Percentiles rank a stretch among this genome's conserved stretches.
Conservation (phyloP, 2,113 vertebrate species). For the Hydrochoerus hydrochaeris region DNA sequence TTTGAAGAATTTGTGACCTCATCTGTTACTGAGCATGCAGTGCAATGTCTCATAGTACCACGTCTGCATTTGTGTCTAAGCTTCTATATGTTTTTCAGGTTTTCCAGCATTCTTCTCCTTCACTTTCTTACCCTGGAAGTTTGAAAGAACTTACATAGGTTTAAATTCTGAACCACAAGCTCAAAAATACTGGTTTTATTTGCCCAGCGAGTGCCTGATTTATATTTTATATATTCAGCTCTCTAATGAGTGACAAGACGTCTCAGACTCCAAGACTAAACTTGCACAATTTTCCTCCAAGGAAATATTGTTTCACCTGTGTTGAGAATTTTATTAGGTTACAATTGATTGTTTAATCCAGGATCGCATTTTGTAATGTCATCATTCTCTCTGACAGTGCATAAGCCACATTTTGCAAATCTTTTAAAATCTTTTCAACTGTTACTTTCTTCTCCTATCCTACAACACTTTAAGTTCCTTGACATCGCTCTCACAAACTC, state of each 20-base stretch:
- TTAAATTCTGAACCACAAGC: not conserved
- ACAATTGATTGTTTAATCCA: not conserved
- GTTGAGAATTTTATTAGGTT: not conserved
- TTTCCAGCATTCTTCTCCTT: not conserved
- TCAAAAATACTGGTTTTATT: not conserved
- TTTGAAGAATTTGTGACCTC: not conserved
- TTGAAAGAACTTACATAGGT: not conserved
- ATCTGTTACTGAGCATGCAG: not conserved
- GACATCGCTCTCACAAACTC: not conserved
- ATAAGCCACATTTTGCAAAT: not conserved
- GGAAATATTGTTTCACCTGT: not conserved
- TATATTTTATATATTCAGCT: not conserved
- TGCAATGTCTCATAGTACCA: not conserved
- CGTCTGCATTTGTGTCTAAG: not conserved
- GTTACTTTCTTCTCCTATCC: not conserved
- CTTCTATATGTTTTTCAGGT: not conserved
- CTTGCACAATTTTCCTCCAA: not conserved
- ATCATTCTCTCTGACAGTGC: accelerated
- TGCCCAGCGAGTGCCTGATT: not conserved
- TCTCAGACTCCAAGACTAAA: not conserved
- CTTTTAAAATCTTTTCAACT: not conserved
- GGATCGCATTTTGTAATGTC: not conserved
- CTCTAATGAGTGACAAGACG: not conserved
- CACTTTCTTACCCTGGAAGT: not conserved
- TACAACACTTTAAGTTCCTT: not conserved